Percentiles rank a stretch among this genome's conserved stretches.
These are phyloP conservation scores for Ecliptopera silaceata DNA, from an alignment of 2,888 invertebrate species.

Conservation along the genomic window DNA sequence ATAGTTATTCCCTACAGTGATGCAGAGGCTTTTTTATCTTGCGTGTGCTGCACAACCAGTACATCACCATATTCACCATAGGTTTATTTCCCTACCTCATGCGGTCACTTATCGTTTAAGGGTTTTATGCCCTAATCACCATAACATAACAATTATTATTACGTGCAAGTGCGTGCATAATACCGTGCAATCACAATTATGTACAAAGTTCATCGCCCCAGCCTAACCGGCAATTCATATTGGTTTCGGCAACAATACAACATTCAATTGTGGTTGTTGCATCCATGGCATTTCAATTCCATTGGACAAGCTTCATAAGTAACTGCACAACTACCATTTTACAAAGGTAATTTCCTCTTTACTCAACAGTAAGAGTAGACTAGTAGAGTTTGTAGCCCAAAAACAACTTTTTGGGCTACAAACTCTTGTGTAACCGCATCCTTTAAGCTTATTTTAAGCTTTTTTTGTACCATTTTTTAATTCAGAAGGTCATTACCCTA, in stretches of 20 bases:
- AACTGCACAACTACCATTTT: not conserved
- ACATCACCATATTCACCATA: too few species aligned
- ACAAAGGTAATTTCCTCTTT: not conserved
- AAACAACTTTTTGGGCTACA: too few species aligned
- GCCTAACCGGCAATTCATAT: conserved; percentile 4
- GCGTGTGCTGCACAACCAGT: too few species aligned
- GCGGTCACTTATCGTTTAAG: too few species aligned
- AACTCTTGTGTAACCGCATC: too few species aligned
- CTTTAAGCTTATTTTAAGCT: too few species aligned
- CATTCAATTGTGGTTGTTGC: not conserved
- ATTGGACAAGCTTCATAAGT: not conserved
- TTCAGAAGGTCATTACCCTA: conserved; percentile 15
- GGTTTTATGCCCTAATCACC: not conserved
- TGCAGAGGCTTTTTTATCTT: too few species aligned
- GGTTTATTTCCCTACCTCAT: too few species aligned
- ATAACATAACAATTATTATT: not conserved
- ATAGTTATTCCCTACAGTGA: too few species aligned
- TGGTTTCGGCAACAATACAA: conserved; percentile 16
- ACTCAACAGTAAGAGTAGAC: too few species aligned
- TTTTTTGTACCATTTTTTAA: not conserved
- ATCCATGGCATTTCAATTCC: not conserved
- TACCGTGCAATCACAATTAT: not conserved
- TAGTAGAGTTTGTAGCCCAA: too few species aligned
- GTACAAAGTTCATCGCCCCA: conserved; percentile 11
- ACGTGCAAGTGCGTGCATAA: not conserved